Percentiles rank a stretch among this genome's conserved stretches.
phyloP scores from a whole-genome alignment of 2,113 vertebrate genomes.

The Phalacrocorax aristotelis region DNA sequence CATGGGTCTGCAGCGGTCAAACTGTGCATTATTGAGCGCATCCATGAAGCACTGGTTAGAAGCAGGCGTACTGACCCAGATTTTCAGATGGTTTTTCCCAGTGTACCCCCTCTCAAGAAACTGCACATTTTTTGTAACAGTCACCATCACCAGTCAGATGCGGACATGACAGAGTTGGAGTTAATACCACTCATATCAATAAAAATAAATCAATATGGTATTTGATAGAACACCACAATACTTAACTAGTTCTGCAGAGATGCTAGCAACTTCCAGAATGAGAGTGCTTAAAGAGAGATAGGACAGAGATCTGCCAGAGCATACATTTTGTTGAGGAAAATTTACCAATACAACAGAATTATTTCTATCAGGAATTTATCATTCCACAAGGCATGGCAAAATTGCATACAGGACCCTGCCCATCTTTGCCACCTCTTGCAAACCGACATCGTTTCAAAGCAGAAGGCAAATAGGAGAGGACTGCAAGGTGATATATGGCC shows the following conservation, averaged over 20 bases:
- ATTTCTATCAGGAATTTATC: background rate
- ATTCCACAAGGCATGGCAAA: background rate
- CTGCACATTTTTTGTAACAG: rapidly evolving
- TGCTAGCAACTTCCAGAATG: background rate
- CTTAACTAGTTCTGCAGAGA: background rate
- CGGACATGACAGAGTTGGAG: background rate
- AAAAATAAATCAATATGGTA: background rate
- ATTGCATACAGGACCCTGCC: background rate
- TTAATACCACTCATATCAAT: background rate
- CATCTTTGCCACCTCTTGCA: background rate
- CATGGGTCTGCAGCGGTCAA: background rate
- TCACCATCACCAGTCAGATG: background rate
- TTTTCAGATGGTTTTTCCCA: background rate
- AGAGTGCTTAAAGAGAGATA: background rate
- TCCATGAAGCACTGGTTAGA: background rate
- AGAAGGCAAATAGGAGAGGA: background rate
- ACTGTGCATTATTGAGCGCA: background rate
- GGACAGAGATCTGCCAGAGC: background rate
- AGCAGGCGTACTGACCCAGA: background rate
- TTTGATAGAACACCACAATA: background rate
- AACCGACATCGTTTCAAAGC: background rate
- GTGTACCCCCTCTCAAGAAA: background rate
- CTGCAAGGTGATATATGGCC: rapidly evolving
- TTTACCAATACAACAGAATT: background rate
- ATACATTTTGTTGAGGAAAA: background rate